Evolutionary conservation across 1,140 invertebrate genomes (phyloP), one percentile per base, ranked within the genome.

Genomic region (Heterodera schachtii): DNA sequence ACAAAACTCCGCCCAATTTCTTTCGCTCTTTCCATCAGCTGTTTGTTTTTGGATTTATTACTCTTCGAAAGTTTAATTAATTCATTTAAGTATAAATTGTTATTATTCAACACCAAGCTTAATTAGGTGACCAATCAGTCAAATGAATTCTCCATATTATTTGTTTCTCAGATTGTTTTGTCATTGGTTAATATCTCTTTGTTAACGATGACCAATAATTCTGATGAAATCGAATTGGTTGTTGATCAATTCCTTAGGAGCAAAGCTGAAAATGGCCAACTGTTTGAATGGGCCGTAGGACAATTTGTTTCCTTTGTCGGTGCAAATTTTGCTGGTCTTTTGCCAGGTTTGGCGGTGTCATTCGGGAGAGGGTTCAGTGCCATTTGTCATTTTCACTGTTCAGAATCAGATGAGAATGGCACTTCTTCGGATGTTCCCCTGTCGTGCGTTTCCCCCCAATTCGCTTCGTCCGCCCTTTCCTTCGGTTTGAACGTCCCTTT

Each of bases 271-370:
- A 4, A 43, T 47, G 44, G 64, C 41, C 64, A 81, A 70, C 67
- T 81, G 46, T n/a, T 82, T n/a, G 67, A 81, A 21, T 80, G 13
- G 67, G 81, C 81, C 16, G 16, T 82, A 19, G 21, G 60, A n/a
- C 73, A 74, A 60, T 64, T 82, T 41, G 21, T 74, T 60, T n/a
- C 44, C 5, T 82, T 82, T 82, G 81, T 82, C 74, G 75, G 64
- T 46, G 81, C 81, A 6, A 82, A 82, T 60, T 82, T 82, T 75
- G 78, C 77, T 46, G 81, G 81, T 16, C 31, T 81, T 66, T 21
- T 67, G 47, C 13, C 75, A 80, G 46, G 46, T 82, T 31, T 64
- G 57, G 57, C 16, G 16, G 16, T 1, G 3, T 19, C 52, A 11
- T 8, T 8, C 52, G 1, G 52, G 52, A 8, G 8, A 5, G 52